Evolutionary conservation across 2,113 vertebrate genomes (phyloP).

Genomic region (Stomatorhinus ivindoensis): DNA sequence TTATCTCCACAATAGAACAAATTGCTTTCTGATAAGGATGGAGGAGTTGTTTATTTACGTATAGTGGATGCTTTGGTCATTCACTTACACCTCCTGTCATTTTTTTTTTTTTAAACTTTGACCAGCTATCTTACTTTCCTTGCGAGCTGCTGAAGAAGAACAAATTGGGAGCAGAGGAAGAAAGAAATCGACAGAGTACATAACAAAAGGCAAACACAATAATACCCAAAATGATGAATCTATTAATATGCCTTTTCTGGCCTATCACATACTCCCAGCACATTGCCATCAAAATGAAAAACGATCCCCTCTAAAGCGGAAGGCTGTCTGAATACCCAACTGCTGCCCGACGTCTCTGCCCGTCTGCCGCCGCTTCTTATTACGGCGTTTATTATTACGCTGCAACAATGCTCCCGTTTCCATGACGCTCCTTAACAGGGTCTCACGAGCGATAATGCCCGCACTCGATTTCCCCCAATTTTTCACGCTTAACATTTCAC

Average conservation of each 20-base stretch:
- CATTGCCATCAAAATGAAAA: conserved; percentile 32
- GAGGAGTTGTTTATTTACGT: conserved; percentile 36
- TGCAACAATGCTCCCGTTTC: neutral
- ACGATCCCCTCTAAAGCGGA: conserved; percentile 23
- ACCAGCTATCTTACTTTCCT: conserved; percentile 21
- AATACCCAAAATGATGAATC: conserved; percentile 20
- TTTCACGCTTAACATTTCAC: neutral
- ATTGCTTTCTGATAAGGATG: conserved; percentile 43
- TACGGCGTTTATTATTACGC: conserved; percentile 12
- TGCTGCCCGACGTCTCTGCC: neutral
- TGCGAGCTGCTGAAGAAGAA: conserved; percentile 20
- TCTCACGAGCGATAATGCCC: neutral
- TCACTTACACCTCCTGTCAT: conserved; percentile 25
- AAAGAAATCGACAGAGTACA: conserved; percentile 16
- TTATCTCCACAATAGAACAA: conserved; percentile 35
- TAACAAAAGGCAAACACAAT: conserved; percentile 16
- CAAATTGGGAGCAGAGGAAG: conserved; percentile 16
- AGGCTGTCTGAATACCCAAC: neutral
- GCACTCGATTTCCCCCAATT: neutral
- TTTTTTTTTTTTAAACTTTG: conserved; percentile 14
- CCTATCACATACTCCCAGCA: conserved; percentile 21
- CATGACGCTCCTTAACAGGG: neutral
- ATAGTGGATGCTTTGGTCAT: conserved; percentile 18
- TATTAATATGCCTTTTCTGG: conserved; percentile 21
- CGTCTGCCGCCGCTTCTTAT: neutral